A percentile compares a stretch with the other conserved stretches of the same genome.
phyloP scores from a whole-genome alignment of 2,888 invertebrate species.

The Apodemia zela region DNA sequence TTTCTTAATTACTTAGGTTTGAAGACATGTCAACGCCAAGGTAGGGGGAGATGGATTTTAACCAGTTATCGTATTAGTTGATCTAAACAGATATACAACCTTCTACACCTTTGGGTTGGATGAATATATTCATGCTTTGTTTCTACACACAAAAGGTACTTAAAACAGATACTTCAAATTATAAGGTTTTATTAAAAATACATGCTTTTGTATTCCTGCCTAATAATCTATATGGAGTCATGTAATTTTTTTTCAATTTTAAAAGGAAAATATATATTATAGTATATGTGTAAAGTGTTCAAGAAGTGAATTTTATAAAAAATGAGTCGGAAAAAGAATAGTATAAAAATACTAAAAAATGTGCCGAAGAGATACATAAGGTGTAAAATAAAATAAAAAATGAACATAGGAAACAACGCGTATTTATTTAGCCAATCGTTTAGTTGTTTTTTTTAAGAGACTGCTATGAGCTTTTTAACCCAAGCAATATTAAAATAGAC shows the following conservation, averaged over 20 bases:
- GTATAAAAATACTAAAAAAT: not conserved
- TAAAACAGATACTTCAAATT: not conserved
- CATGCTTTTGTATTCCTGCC: not conserved
- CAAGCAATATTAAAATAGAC: not conserved
- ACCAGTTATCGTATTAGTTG: slow-evolving; percentile 46
- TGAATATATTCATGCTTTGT: not conserved
- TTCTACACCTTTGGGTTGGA: slow-evolving; percentile 73
- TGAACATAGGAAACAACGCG: not conserved
- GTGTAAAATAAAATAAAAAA: not conserved
- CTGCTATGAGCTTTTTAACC: not conserved
- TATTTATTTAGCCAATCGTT: not conserved
- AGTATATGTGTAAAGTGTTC: not conserved
- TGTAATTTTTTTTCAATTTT: not conserved
- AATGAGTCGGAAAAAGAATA: not conserved
- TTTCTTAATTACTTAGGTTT: slow-evolving; percentile 43
- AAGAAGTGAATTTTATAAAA: not conserved
- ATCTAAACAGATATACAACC: slow-evolving; percentile 40
- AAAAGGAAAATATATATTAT: not conserved
- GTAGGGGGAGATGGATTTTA: slow-evolving; percentile 58
- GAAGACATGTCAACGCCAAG: slow-evolving; percentile 63
- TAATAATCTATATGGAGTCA: not conserved
- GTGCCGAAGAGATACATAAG: no score
- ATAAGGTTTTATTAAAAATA: not conserved
- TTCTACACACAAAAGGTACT: not conserved
- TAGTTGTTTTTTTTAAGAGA: not conserved